These are phyloP conservation scores for Lasioglossum malachurum DNA, from an alignment of 2,888 invertebrate species.

Conservation along the genomic window DNA sequence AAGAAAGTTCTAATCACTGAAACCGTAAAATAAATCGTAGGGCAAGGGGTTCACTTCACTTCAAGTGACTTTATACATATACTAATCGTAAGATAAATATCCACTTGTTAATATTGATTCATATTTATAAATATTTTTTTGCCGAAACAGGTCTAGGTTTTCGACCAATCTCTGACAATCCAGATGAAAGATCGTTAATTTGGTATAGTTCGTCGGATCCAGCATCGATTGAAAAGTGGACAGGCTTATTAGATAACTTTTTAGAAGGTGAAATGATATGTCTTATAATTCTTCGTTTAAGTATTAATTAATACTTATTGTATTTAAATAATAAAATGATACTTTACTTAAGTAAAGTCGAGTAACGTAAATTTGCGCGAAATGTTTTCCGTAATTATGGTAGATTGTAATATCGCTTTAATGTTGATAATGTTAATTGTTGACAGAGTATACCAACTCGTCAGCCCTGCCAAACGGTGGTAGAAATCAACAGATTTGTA, in stretches of 20 bases:
- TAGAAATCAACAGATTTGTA: constrained; percentile 86
- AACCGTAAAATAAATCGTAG: too few relatives aligned
- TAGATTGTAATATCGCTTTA: background rate
- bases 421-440: background rate
- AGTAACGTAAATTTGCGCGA: too few relatives aligned
- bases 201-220: constrained; percentile 87
- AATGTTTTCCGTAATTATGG: background rate
- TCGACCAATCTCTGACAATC: constrained; percentile 87
- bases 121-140: background rate
- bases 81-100: background rate
- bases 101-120: background rate
- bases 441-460: constrained; percentile 83
- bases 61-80: background rate
- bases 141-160: constrained; percentile 87
- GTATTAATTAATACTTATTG: too few relatives aligned
- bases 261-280: constrained; percentile 85
- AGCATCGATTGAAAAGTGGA: constrained; percentile 86
- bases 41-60: too few relatives aligned
- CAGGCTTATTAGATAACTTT: constrained; percentile 86
- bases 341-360: too few relatives aligned
- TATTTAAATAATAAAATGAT: too few relatives aligned
- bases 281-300: background rate
- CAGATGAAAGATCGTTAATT: constrained; percentile 88
- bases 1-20: too few relatives aligned
- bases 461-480: constrained; percentile 83